Percentiles rank a stretch among this genome's conserved stretches.
Conservation (phyloP, 2,797 vertebrate genomes). For the Vipera latastei region DNA sequence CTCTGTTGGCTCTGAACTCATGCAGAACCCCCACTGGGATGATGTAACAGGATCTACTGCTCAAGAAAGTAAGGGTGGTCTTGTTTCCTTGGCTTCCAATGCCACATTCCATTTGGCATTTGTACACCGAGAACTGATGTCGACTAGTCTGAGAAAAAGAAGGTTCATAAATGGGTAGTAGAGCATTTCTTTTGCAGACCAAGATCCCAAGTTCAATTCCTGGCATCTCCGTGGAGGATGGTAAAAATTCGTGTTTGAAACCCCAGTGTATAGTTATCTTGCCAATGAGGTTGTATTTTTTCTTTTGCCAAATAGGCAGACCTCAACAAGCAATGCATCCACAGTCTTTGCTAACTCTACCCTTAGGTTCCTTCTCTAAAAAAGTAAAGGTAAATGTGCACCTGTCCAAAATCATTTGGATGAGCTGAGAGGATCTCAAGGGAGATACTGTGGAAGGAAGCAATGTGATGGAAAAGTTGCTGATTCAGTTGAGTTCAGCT, state of each 20-base stretch:
- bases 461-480: neutral
- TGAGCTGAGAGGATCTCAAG: neutral
- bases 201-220: neutral
- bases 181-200: neutral
- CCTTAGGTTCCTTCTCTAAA: neutral
- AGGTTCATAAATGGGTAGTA: neutral
- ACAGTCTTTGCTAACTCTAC: neutral
- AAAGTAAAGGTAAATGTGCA: neutral
- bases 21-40: conserved; percentile 17
- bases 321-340: neutral
- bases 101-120: neutral
- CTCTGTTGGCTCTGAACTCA: conserved; percentile 15
- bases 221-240: neutral
- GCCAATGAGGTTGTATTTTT: neutral
- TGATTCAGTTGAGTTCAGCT: neutral
- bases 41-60: neutral
- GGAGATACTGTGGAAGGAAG: neutral
- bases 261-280: neutral
- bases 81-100: neutral
- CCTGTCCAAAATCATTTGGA: neutral
- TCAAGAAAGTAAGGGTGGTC: neutral
- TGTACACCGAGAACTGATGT: neutral
- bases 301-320: neutral
- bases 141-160: neutral
- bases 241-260: neutral